Evolutionary conservation across 2,888 invertebrate genomes (phyloP).

Genomic region (Acronicta alni): DNA sequence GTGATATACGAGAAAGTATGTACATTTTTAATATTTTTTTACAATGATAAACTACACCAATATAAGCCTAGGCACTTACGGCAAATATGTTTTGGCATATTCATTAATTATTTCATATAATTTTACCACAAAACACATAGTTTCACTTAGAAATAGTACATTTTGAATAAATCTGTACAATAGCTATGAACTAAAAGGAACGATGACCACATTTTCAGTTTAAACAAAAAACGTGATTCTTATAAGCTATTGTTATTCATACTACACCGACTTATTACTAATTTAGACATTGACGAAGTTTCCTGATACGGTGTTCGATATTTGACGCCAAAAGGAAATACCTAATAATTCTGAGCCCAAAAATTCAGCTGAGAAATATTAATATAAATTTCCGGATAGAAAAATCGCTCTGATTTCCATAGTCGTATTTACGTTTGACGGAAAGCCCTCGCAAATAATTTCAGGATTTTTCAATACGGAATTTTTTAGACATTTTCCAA

Average conservation of each 20-base stretch:
- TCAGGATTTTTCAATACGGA: constrained; percentile 39
- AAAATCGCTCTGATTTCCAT: constrained; percentile 59
- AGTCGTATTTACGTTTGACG: constrained; percentile 49
- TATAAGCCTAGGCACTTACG: constrained; percentile 84
- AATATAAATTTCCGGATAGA: constrained; percentile 37
- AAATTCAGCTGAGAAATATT: constrained; percentile 16
- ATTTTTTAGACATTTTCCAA: constrained; percentile 46
- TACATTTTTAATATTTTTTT: constrained; percentile 45
- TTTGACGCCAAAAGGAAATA: constrained; percentile 34
- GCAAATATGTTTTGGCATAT: constrained; percentile 78
- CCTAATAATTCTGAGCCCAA: constrained; percentile 11
- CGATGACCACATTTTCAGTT: constrained; percentile 51
- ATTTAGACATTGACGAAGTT: constrained; percentile 71
- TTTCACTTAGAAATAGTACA: constrained; percentile 43
- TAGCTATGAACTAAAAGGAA: constrained; percentile 59
- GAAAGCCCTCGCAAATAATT: constrained; percentile 35
- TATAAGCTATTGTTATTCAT: constrained; percentile 49
- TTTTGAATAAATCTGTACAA: constrained; percentile 54
- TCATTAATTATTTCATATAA: constrained; percentile 46
- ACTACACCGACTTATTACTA: constrained; percentile 58
- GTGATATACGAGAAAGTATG: constrained; percentile 49
- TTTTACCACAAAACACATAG: constrained; percentile 56
- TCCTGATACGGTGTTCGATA: constrained; percentile 22
- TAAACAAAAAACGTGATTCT: constrained; percentile 57
- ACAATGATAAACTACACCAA: constrained; percentile 58